Evolutionary conservation across 2,113 vertebrate genomes (phyloP).

Genomic region (Osmerus eperlanus): DNA sequence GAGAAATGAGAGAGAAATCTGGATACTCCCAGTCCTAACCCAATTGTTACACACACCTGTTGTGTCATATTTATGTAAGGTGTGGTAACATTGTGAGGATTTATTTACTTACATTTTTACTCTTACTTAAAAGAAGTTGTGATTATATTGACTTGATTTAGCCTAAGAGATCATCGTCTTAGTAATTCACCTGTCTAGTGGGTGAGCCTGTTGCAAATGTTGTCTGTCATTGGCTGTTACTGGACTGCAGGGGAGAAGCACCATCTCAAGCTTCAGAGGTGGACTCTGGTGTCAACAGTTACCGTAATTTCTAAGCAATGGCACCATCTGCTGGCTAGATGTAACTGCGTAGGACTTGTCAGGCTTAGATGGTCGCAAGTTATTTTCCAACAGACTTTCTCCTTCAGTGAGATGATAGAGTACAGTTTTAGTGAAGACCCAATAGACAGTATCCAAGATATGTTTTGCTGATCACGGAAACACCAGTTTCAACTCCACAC

Average conservation of each 20-base stretch:
- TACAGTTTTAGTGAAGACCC: conserved; percentile 1
- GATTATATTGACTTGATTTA: too few species aligned
- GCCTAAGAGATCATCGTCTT: too few species aligned
- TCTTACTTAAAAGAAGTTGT: too few species aligned
- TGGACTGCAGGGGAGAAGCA: not conserved
- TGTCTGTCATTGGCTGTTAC: not conserved
- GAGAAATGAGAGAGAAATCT: too few species aligned
- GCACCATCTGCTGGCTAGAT: conserved; percentile 47
- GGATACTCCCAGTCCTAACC: too few species aligned
- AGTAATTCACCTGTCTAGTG: not conserved
- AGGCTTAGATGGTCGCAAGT: not conserved
- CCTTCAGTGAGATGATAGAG: conserved; percentile 6
- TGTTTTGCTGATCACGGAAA: conserved; percentile 28
- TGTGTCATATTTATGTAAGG: too few species aligned
- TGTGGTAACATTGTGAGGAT: too few species aligned
- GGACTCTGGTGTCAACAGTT: not conserved
- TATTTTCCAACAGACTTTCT: not conserved
- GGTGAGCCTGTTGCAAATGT: not conserved
- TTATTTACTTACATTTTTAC: too few species aligned
- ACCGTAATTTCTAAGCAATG: conserved; percentile 23
- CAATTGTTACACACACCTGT: too few species aligned
- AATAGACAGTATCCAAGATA: not conserved
- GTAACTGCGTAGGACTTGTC: conserved; percentile 36
- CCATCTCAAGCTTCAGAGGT: not conserved
- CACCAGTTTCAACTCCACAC: conserved; percentile 22